These are phyloP conservation scores for Aleiodes alternator DNA, from an alignment of 2,888 invertebrate genomes.

Conservation along the genomic window DNA sequence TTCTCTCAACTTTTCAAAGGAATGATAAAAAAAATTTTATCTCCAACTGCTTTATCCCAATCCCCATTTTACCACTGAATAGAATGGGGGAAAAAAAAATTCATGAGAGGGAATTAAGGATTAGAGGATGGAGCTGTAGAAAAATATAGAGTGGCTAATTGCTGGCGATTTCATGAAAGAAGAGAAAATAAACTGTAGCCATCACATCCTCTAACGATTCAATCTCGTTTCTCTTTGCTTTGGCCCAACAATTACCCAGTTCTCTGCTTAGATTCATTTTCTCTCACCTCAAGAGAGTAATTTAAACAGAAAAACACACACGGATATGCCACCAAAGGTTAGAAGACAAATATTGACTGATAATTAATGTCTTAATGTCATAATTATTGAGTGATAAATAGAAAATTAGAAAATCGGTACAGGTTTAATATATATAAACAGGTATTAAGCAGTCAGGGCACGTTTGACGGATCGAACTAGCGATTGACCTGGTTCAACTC, in stretches of 20 bases:
- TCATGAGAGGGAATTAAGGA: conserved; percentile 5
- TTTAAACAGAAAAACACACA: too few species aligned
- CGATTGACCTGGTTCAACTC: conserved; percentile 67
- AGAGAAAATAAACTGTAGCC: neutral
- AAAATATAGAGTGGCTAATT: conserved; percentile 12
- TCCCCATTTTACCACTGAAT: neutral
- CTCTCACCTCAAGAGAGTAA: too few species aligned
- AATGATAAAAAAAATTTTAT: too few species aligned
- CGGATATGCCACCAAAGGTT: too few species aligned
- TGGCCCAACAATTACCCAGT: neutral
- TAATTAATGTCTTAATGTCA: too few species aligned
- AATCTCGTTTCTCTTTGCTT: neutral
- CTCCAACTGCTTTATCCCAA: too few species aligned
- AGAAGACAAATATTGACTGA: too few species aligned
- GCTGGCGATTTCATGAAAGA: neutral
- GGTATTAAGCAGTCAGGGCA: conserved; percentile 61
- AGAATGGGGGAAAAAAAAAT: neutral
- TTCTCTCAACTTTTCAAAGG: too few species aligned
- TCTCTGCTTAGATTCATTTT: too few species aligned
- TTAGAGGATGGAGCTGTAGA: conserved; percentile 6
- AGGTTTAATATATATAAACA: conserved; percentile 27
- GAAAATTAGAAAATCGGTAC: conserved; percentile 24
- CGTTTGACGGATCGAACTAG: conserved; percentile 66
- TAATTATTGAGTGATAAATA: neutral
- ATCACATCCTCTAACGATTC: neutral